Evolutionary conservation across 1,140 invertebrate species (phyloP).

Genomic region (Globodera ellingtonae): DNA sequence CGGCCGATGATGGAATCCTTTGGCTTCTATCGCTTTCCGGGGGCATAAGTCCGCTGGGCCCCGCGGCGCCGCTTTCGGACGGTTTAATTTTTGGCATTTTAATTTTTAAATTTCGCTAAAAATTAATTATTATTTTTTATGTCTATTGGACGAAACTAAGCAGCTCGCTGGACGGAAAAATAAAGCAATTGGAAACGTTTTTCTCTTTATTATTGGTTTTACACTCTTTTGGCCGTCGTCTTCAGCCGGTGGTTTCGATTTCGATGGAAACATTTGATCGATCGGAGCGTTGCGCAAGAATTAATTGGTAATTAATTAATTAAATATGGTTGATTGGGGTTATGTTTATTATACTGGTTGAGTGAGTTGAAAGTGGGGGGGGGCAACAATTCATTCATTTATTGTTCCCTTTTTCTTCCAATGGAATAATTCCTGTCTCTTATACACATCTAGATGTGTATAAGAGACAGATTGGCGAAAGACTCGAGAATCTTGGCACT

Average conservation of each 20-base stretch:
- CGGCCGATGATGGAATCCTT: constrained; percentile 6
- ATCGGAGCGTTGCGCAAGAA: not conserved
- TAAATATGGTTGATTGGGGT: not conserved
- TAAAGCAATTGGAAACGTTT: constrained; percentile 3
- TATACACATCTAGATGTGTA: too few relatives aligned
- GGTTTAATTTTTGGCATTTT: constrained; percentile 29
- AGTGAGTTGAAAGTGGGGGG: too few relatives aligned
- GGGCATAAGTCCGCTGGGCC: not conserved
- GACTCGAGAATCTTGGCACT: constrained; percentile 78
- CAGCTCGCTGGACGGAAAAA: constrained; percentile 1
- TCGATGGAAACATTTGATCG: not conserved
- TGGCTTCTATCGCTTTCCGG: not conserved
- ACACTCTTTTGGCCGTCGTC: not conserved
- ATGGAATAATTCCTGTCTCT: not conserved
- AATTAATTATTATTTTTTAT: not conserved
- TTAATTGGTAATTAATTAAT: not conserved
- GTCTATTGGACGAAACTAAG: not conserved
- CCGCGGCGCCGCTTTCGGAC: constrained; percentile 11
- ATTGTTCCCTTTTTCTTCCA: not conserved
- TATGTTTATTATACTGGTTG: too few relatives aligned
- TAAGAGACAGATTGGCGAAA: constrained; percentile 66
- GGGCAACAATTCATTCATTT: too few relatives aligned
- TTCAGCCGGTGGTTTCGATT: not conserved
- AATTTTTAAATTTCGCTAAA: not conserved
- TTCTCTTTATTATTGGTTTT: not conserved